Base-by-base conservation (phyloP, 2,888 invertebrate species). In the Saturnia pavonia region DNA sequence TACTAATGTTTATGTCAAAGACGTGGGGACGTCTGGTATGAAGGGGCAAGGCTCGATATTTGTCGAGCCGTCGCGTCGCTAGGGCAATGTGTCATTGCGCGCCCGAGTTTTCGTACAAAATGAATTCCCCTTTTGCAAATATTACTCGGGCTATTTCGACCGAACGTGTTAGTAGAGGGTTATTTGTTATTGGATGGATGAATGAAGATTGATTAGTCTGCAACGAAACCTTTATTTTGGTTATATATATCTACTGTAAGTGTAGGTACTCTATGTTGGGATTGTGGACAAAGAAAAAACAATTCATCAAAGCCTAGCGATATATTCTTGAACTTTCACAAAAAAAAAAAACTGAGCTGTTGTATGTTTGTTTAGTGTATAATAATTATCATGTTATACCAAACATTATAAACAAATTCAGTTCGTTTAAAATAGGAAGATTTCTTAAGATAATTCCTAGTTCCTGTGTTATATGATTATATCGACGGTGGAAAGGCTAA, bases 141-240 rank as follows among this genome's bases (percentile, higher is more conserved):
- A 74, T 72, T 72, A 74, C 74, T 71, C 72, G 72, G 72, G 74
- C 69, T 71, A 60, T 72, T 74, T 74, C 71, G 71, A 70, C 72
- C 70, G 72, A 74, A 74, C 70, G 72, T 74, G 74, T 72, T 65
- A 65, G 65, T 65, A 40, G 65, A 65, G 65, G 65, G 65, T 65
- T 65, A 65, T 65, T 65, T 65, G 72, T 72, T 74, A 71, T 74
- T 74, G 71, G 57, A 27, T 27, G 74, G 63, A 68, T 69, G 71
- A 69, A 74, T 71, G 70, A 70, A 65, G 71, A 63, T 71, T 74
- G 72, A 71, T 72, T 48, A 70, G 60, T 69, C 57, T 27, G 69
- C 67, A 16, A 48, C 65, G 67, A 42, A 42, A 69, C 16, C 25
- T 69, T 65, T 65, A 40, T 65, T 65, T 65, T 40, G 65, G 19